A percentile compares a stretch with the other conserved stretches of the same genome.
phyloP scores from a whole-genome alignment of 1,140 invertebrate species.

The Pemphigus obesinymphae region DNA sequence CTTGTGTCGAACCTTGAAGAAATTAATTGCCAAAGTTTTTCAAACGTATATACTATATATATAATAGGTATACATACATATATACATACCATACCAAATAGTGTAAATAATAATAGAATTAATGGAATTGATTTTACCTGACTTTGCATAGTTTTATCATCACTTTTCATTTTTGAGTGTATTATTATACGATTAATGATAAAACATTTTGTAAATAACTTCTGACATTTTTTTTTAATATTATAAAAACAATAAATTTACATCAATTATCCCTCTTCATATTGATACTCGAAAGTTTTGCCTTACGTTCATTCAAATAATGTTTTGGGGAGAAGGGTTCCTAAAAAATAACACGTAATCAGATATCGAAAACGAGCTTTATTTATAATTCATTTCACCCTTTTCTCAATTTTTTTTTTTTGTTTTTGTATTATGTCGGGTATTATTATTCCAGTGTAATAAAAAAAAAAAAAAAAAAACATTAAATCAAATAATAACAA shows the following conservation, averaged over 20 bases:
- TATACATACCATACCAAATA: neutral
- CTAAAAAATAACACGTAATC: too few species aligned
- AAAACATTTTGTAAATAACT: conserved; percentile 16
- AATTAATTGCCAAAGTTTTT: neutral
- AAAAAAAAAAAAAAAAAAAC: too few species aligned
- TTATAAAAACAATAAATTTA: neutral
- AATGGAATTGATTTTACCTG: conserved; percentile 1
- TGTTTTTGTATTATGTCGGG: too few species aligned
- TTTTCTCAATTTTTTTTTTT: too few species aligned
- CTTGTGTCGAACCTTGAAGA: neutral
- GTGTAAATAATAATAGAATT: neutral
- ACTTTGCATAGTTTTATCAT: neutral
- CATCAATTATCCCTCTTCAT: neutral
- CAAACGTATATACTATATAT: neutral
- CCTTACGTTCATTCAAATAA: too few species aligned
- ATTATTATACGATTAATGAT: neutral
- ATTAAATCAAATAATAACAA: too few species aligned
- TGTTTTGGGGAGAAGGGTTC: too few species aligned
- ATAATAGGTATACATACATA: too few species aligned
- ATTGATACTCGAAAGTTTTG: too few species aligned
- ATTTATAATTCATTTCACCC: too few species aligned
- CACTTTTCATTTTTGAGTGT: neutral
- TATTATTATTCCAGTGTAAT: too few species aligned
- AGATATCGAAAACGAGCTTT: too few species aligned
- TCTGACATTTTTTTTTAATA: neutral